A percentile compares a stretch with the other conserved stretches of the same genome.
phyloP scores from a whole-genome alignment of 2,888 invertebrate species.

The Troides oblongomaculatus region DNA sequence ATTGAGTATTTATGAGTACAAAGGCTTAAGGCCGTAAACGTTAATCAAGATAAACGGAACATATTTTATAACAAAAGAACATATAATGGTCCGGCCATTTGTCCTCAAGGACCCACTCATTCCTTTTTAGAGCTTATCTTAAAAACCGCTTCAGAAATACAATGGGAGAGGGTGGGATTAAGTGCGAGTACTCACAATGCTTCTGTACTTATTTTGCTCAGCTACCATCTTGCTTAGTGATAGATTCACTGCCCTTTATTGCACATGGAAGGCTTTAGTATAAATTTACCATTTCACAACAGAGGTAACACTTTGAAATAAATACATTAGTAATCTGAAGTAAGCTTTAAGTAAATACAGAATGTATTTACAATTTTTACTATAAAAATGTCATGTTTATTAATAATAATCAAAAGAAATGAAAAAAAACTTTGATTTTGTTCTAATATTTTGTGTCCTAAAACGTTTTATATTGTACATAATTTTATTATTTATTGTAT shows the following conservation, averaged over 20 bases:
- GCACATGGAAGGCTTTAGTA: neutral
- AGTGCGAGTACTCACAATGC: conserved; percentile 36
- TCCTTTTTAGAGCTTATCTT: conserved; percentile 55
- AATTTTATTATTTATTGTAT: too few relatives aligned
- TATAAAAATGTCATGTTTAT: too few relatives aligned
- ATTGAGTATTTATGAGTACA: conserved; percentile 29
- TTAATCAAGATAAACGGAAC: conserved; percentile 34
- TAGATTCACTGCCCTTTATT: conserved; percentile 23
- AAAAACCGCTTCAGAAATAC: conserved; percentile 48
- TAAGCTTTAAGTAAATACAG: too few relatives aligned
- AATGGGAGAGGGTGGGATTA: conserved; percentile 50
- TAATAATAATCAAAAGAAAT: too few relatives aligned
- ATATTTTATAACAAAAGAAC: conserved; percentile 40
- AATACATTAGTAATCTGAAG: too few relatives aligned
- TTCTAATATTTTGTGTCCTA: too few relatives aligned
- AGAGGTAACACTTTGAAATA: neutral
- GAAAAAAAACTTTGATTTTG: too few relatives aligned
- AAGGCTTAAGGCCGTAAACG: conserved; percentile 27
- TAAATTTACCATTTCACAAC: conserved; percentile 4
- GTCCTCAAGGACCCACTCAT: conserved; percentile 41
- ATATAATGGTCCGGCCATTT: conserved; percentile 40
- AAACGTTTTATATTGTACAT: too few relatives aligned
- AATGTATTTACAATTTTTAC: too few relatives aligned
- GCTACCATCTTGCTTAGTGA: conserved; percentile 18
- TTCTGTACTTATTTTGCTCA: conserved; percentile 43